phyloP scores from a whole-genome alignment of 2,113 vertebrate genomes.

The Hippoglossus stenolepis region DNA sequence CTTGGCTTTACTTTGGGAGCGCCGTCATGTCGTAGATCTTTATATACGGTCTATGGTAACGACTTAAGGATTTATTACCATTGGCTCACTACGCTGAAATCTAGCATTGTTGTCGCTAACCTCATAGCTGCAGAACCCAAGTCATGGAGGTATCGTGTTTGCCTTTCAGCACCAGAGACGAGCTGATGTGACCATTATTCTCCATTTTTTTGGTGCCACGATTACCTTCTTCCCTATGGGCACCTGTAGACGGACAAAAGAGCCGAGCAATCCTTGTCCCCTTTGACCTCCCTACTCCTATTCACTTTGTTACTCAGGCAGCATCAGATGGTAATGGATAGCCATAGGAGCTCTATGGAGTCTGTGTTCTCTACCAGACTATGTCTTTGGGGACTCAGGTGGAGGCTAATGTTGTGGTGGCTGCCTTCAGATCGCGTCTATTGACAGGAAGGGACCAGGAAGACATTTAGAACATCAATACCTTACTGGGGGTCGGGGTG shows the following conservation, averaged over 20 bases:
- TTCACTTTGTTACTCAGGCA: conserved; percentile 68
- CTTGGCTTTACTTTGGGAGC: no score
- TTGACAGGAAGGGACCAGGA: conserved; percentile 59
- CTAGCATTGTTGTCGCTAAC: neutral
- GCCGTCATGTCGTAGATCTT: neutral
- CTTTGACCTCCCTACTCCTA: conserved; percentile 65
- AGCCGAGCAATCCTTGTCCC: conserved; percentile 61
- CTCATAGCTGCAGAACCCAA: conserved; percentile 11
- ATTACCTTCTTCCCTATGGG: conserved; percentile 55
- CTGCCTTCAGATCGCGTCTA: conserved; percentile 59
- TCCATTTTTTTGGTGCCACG: conserved; percentile 52
- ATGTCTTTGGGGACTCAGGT: conserved; percentile 66
- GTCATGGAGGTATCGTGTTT: conserved; percentile 56
- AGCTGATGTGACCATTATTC: conserved; percentile 45
- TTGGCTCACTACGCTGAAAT: neutral
- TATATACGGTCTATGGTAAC: neutral
- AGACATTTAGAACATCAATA: conserved; percentile 48
- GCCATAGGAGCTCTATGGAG: conserved; percentile 62
- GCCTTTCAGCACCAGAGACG: conserved; percentile 36
- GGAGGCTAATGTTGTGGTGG: conserved; percentile 59
- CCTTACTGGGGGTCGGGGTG: conserved; percentile 36
- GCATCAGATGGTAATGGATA: conserved; percentile 78
- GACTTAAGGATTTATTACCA: neutral
- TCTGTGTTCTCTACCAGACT: conserved; percentile 67
- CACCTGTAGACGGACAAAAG: conserved; percentile 55